A percentile compares a stretch with the other conserved stretches of the same genome.
Conservation (phyloP, 2,888 invertebrate genomes). For the Nymphalis polychloros region DNA sequence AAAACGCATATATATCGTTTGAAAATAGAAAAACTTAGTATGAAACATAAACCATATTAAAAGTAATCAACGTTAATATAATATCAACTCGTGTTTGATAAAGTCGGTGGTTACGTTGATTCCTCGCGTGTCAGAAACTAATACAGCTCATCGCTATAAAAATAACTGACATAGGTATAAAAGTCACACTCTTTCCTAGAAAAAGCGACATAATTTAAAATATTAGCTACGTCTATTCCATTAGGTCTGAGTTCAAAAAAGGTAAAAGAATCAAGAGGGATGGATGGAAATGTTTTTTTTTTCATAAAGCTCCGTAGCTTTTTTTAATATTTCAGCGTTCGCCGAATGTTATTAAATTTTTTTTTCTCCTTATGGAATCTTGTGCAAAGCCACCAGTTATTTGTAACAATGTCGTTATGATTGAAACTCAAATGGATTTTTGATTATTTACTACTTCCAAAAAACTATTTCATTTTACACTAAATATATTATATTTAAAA, state of each 20-base stretch:
- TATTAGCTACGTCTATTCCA: constrained; percentile 10
- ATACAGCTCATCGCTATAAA: constrained; percentile 39
- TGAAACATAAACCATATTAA: not conserved
- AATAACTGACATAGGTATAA: constrained; percentile 30
- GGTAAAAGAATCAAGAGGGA: constrained; percentile 7
- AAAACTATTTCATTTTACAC: no score
- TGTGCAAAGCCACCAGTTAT: no score
- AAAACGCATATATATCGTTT: not conserved
- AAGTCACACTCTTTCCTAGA: constrained; percentile 35
- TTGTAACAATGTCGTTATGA: no score
- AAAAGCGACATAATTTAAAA: constrained; percentile 25
- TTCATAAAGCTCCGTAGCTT: not conserved
- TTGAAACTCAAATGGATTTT: no score
- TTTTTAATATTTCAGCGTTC: no score
- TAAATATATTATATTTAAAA: no score
- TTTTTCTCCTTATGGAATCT: no score
- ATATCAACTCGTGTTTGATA: constrained; percentile 15
- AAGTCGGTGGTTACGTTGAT: constrained; percentile 29
- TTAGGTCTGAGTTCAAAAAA: constrained; percentile 10
- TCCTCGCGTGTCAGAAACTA: constrained; percentile 35
- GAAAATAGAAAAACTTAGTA: not conserved
- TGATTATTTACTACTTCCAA: no score
- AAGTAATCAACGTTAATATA: not conserved
- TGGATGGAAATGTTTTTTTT: constrained; percentile 1
- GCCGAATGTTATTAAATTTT: no score